Evolutionary conservation across 2,113 vertebrate genomes (phyloP).

Genomic region (Tachysurus fulvidraco): DNA sequence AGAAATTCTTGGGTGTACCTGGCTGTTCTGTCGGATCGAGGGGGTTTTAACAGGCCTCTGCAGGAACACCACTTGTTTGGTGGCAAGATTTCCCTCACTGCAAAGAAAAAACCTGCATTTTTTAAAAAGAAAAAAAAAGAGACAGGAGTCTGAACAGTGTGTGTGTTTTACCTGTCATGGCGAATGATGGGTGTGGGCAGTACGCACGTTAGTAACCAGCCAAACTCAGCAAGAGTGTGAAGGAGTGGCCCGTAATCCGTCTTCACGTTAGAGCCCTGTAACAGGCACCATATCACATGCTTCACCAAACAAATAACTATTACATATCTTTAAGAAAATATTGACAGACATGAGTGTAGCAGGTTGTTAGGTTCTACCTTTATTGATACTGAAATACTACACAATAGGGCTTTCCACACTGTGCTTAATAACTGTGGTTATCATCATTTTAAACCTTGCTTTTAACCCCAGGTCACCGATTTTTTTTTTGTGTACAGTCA

Average conservation of each 20-base stretch:
- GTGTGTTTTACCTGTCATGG: conserved; percentile 85
- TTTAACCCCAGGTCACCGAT: too few species aligned
- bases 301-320: not conserved
- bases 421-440: too few species aligned
- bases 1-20: conserved; percentile 56
- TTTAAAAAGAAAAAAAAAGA: not conserved
- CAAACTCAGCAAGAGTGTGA: conserved; percentile 94
- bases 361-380: not conserved
- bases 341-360: not conserved
- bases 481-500: too few species aligned
- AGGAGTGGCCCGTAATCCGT: conserved; percentile 93
- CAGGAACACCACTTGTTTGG: conserved; percentile 95
- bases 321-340: not conserved
- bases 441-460: too few species aligned
- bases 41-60: conserved; percentile 83
- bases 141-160: not conserved
- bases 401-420: too few species aligned
- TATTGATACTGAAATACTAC: not conserved
- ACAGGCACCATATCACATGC: not conserved
- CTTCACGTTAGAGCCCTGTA: conserved; percentile 87
- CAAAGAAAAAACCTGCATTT: conserved; percentile 34
- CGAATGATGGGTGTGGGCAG: conserved; percentile 90
- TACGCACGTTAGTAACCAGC: conserved; percentile 94
- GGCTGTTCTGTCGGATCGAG: conserved; percentile 51
- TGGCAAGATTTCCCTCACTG: conserved; percentile 95